A percentile compares a stretch with the other conserved stretches of the same genome.
Evolutionary conservation across 2,113 vertebrate species (phyloP).

Genomic region (Nerophis lumbriciformis): DNA sequence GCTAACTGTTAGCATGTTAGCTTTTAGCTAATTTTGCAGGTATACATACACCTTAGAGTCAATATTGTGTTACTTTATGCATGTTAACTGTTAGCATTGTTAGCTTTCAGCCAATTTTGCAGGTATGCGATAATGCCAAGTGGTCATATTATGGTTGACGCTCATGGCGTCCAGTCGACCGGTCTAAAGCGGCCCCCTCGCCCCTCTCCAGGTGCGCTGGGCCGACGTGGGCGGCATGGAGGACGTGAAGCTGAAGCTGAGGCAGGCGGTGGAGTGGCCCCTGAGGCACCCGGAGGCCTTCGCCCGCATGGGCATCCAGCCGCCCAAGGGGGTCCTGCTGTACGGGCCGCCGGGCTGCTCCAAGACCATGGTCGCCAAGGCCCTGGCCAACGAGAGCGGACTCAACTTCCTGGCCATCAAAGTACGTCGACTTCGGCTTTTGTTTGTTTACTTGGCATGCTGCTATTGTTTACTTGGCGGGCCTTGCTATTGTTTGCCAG

Average conservation of each 20-base stretch:
- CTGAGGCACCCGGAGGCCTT: constrained; percentile 89
- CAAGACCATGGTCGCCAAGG: constrained; percentile 97
- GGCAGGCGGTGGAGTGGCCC: constrained; percentile 96
- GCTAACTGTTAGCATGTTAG: no score
- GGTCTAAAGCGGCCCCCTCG: neutral
- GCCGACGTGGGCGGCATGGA: constrained; percentile 94
- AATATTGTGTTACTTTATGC: no score
- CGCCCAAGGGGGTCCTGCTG: constrained; percentile 89
- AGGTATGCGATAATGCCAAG: no score
- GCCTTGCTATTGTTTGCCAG: no score
- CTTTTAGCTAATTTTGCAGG: no score
- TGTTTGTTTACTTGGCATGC: neutral
- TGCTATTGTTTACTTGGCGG: neutral
- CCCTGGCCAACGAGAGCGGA: constrained; percentile 89
- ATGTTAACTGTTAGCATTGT: no score
- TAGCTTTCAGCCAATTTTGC: no score
- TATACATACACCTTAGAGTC: no score
- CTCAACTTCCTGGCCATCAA: constrained; percentile 94
- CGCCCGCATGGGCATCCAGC: constrained; percentile 85
- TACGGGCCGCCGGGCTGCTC: constrained; percentile 98
- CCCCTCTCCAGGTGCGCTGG: constrained; percentile 80
- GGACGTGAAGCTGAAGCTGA: constrained; percentile 89
- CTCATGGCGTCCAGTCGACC: no score
- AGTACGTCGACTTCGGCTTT: constrained; percentile 61
- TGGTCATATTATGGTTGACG: no score